Base-by-base conservation (phyloP, 2,113 vertebrate species). In the Engraulis encrasicolus region DNA sequence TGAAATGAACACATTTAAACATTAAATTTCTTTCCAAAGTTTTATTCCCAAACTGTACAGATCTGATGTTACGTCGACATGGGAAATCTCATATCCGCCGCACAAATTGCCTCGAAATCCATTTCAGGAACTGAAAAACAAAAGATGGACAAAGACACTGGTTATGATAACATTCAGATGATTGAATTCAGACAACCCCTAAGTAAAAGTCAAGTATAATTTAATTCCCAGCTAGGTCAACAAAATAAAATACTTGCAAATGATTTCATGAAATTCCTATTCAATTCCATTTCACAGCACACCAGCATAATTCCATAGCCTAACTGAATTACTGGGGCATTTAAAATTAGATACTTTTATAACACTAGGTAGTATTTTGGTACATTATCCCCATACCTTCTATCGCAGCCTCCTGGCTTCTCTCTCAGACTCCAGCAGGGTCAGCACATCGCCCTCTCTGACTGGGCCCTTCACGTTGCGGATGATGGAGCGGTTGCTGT, bases 401-500 rank as follows among this genome's bases (percentile, higher is more conserved):
- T 95, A 96, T 90, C 94, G 95, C 91, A 99, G 94, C 91, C 98
- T 95, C 87, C 98, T 95, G 50, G 98, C 98, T 91, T 99, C 98
- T 40, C 98, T 96, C 81, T 99, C 98, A 0, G 98, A 99, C 90
- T 99, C 98, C 87, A 99, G 89, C 1, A 99, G 96, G 0, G 98
- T 99, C 27, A 99, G 95, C n/a, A 99, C 98, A 27, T 99, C 98
- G 1, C 98, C 98, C 83, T 99, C 98, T 2, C 98, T 95, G 50
- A 99, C 98, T 0, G 98, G 98, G 1, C 98, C 98, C 91, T 99
- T 99, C 85, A 99, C 98, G 15, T 99, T 99, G 88, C 98, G 97
- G 93, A 99, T 99, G 93, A 99, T 99, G 71, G 97, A 98, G 37
- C 98, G 95, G 90, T 98, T 99, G 83, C 97, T 99, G 90, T 99